Conservation (phyloP, 2,797 vertebrate species). For the Leuciscus waleckii region DNA sequence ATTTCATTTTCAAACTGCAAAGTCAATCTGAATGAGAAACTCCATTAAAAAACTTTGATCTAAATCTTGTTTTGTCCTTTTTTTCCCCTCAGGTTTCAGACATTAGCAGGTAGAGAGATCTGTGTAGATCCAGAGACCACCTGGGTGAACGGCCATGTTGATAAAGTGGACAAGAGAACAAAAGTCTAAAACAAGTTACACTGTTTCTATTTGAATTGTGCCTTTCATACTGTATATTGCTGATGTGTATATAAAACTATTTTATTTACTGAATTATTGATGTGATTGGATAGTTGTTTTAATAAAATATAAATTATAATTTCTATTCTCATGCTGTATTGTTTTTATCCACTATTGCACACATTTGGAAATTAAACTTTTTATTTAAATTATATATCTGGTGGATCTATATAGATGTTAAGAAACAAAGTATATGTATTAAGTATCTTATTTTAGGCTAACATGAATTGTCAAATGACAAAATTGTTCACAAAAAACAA, state of each 20-base stretch:
- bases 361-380: too few relatives aligned
- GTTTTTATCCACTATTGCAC: not conserved
- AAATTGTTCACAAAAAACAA: not conserved
- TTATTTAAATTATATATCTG: not conserved
- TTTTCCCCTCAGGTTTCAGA: slow-evolving; percentile 19
- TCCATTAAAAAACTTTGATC: not conserved
- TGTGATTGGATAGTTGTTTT: not conserved
- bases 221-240: not conserved
- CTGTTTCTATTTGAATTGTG: slow-evolving; percentile 20
- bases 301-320: not conserved
- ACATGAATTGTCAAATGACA: not conserved
- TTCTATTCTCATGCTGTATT: rapidly evolving
- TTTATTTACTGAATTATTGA: not conserved
- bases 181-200: not conserved
- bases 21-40: not conserved
- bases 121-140: slow-evolving; percentile 13
- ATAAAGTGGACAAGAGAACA: not conserved
- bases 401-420: not conserved
- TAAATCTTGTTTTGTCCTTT: not conserved
- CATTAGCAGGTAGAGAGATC: not conserved
- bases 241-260: not conserved
- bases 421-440: not conserved
- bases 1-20: not conserved
- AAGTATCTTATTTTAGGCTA: not conserved
- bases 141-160: not conserved